phyloP scores from a whole-genome alignment of 2,797 vertebrate species.

The Pantherophis vulpinus region DNA sequence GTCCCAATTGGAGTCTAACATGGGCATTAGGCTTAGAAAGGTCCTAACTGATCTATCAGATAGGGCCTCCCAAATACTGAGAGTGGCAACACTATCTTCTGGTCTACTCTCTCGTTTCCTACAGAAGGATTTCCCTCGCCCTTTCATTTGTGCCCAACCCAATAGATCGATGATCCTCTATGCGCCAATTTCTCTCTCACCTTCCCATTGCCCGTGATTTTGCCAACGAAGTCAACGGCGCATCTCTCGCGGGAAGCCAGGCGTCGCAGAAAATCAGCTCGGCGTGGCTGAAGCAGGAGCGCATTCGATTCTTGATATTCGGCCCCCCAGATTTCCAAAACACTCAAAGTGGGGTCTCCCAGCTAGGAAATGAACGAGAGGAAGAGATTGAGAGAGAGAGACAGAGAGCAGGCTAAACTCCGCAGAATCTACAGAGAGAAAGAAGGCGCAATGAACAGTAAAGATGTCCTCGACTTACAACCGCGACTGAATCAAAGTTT shows the following conservation, averaged over 20 bases:
- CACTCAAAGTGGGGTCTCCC: conserved; percentile 88
- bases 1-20: neutral
- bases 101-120: neutral
- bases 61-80: neutral
- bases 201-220: conserved; percentile 82
- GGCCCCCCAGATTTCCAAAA: conserved; percentile 92
- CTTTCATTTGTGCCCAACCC: neutral
- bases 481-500: too few relatives aligned
- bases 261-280: conserved; percentile 72
- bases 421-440: neutral
- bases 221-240: conserved; percentile 86
- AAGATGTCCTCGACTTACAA: too few relatives aligned
- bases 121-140: too few relatives aligned
- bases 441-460: neutral
- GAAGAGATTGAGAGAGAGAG: neutral
- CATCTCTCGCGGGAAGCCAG: conserved; percentile 86
- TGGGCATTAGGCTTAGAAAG: neutral
- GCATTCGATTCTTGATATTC: conserved; percentile 96
- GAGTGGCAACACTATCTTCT: neutral
- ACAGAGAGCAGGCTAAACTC: neutral
- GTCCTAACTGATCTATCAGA: neutral
- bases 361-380: conserved; percentile 64
- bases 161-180: neutral
- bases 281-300: conserved; percentile 75
- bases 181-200: conserved; percentile 45